Conservation (phyloP, 92 coral and sea anemone species). For the Phenganax stokvisi region DNA sequence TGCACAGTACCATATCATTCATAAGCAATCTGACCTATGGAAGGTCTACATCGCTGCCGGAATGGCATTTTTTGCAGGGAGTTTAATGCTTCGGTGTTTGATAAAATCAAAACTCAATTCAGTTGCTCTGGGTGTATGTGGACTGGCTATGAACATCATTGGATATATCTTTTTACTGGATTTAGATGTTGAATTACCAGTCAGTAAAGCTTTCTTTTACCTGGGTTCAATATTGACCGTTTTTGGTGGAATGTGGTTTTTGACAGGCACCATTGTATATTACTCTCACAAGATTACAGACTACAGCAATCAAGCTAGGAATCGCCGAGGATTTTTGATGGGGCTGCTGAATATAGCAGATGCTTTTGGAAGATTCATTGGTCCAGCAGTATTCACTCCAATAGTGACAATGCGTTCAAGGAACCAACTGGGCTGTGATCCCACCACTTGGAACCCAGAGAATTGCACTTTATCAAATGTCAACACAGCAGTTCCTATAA, state of each 20-base stretch:
- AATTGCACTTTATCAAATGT: constrained; percentile 65
- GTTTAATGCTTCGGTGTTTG: constrained; percentile 51
- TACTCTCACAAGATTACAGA: constrained; percentile 92
- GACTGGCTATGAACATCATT: constrained; percentile 57
- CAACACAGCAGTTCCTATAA: constrained; percentile 58
- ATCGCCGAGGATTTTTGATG: constrained; percentile 82
- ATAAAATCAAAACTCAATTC: constrained; percentile 62
- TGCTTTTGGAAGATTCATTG: constrained; percentile 80
- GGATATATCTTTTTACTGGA: constrained; percentile 67
- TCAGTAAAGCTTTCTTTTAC: constrained; percentile 54
- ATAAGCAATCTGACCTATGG: constrained; percentile 65
- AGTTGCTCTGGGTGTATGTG: constrained; percentile 59
- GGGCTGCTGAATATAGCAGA: constrained; percentile 83
- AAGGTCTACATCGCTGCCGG: constrained; percentile 81
- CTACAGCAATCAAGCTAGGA: constrained; percentile 81
- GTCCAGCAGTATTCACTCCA: constrained; percentile 66
- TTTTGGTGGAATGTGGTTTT: constrained; percentile 89
- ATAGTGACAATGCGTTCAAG: constrained; percentile 38
- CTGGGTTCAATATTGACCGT: constrained; percentile 63
- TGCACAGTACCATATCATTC: constrained; percentile 75
- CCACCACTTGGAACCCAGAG: constrained; percentile 46
- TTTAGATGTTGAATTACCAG: constrained; percentile 47
- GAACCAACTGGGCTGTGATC: constrained; percentile 28
- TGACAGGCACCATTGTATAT: constrained; percentile 80
- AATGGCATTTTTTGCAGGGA: constrained; percentile 56